phyloP scores from a whole-genome alignment of 2,888 invertebrate species.

The Lamellibrachia satsuma region DNA sequence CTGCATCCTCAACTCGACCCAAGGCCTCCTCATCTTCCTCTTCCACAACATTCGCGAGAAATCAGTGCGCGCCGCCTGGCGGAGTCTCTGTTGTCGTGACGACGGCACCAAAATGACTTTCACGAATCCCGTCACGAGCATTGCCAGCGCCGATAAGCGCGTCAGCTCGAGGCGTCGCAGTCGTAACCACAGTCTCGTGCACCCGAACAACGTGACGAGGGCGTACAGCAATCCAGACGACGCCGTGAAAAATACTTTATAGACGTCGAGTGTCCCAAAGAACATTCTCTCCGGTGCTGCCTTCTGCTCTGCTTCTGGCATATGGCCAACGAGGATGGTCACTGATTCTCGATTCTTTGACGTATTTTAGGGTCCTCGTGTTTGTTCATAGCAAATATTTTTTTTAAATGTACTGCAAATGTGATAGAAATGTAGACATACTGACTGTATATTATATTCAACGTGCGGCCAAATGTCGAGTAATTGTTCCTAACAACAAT shows the following conservation, averaged over 20 bases:
- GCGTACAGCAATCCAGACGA: neutral
- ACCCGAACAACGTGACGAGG: neutral
- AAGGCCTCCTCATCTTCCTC: slow-evolving; percentile 62
- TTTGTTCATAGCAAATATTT: neutral
- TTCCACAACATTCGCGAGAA: slow-evolving; percentile 49
- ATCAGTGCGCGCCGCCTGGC: slow-evolving; percentile 29
- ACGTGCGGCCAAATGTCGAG: neutral
- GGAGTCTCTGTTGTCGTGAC: neutral
- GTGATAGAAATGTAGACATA: neutral
- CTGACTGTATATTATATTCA: neutral
- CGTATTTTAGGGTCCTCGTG: neutral
- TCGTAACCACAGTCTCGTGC: neutral
- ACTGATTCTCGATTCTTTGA: neutral
- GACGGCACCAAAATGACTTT: neutral
- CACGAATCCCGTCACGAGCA: slow-evolving; percentile 9
- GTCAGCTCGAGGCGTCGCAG: neutral
- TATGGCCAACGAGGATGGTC: neutral
- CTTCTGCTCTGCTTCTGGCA: neutral
- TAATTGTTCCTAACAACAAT: neutral
- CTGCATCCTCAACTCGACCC: slow-evolving; percentile 59
- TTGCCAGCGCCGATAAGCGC: slow-evolving; percentile 1
- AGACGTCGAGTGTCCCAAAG: neutral
- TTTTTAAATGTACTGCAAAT: neutral
- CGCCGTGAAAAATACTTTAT: neutral
- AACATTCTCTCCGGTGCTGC: neutral